Evolutionary conservation across 2,888 invertebrate species (phyloP).

Genomic region (Drosophila atroscutellata): DNA sequence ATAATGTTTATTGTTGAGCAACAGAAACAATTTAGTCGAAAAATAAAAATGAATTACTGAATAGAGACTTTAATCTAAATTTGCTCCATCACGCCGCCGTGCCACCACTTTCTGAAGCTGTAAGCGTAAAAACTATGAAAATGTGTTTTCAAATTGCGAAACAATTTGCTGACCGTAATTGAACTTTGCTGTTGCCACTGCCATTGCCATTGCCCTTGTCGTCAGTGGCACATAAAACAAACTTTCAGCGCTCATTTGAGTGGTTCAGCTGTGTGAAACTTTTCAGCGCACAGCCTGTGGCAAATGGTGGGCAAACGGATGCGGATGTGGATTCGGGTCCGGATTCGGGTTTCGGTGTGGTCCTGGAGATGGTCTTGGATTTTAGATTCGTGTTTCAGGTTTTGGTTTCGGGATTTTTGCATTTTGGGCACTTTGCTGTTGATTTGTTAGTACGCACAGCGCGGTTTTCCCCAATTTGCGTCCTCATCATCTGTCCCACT

Average conservation of each 20-base stretch:
- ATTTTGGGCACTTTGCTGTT: slow-evolving; percentile 11
- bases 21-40: neutral
- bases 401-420: neutral
- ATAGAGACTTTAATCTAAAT: neutral
- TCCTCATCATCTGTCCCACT: neutral
- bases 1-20: neutral
- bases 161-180: slow-evolving; percentile 80
- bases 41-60: neutral
- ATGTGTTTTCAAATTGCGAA: slow-evolving; percentile 76
- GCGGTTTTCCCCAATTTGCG: slow-evolving; percentile 41
- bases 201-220: slow-evolving; percentile 11
- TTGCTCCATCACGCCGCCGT: neutral
- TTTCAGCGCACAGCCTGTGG: slow-evolving; percentile 67
- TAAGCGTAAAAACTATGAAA: slow-evolving; percentile 72
- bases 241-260: slow-evolving; percentile 68
- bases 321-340: slow-evolving; percentile 1
- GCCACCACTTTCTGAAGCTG: slow-evolving; percentile 36
- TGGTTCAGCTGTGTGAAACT: slow-evolving; percentile 52
- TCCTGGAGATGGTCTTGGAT: neutral
- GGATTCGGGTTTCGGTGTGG: neutral
- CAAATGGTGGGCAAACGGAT: slow-evolving; percentile 46
- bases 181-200: slow-evolving; percentile 63
- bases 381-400: slow-evolving; percentile 1
- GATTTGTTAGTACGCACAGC: slow-evolving; percentile 27
- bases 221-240: slow-evolving; percentile 66